Percentiles rank a stretch among this genome's conserved stretches.
phyloP scores from a whole-genome alignment of 2,888 invertebrate species.

The Drosophila infuscata region DNA sequence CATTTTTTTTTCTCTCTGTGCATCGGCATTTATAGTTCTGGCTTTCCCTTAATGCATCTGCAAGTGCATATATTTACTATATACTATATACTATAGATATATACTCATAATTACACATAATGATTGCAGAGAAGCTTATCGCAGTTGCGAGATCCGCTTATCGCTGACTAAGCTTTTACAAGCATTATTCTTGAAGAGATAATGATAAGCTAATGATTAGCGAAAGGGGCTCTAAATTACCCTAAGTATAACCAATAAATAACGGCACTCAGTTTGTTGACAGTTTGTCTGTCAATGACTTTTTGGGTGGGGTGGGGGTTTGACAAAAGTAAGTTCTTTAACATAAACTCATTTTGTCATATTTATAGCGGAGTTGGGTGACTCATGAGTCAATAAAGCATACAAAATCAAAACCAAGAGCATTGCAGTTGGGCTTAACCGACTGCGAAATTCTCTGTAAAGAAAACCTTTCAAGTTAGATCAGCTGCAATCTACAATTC shows the following conservation, averaged over 20 bases:
- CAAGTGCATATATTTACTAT: not conserved
- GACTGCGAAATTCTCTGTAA: not conserved
- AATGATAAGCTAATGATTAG: not conserved
- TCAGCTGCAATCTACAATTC: too few species aligned
- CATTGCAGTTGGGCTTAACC: not conserved
- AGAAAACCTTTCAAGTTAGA: not conserved
- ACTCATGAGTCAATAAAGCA: conserved; percentile 30
- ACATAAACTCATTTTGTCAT: conserved; percentile 5
- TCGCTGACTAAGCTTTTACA: not conserved
- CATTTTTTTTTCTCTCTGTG: not conserved
- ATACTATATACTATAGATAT: not conserved
- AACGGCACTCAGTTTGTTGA: not conserved
- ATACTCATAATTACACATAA: not conserved
- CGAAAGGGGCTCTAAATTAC: not conserved
- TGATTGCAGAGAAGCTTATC: not conserved
- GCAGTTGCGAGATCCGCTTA: not conserved
- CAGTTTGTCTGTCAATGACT: not conserved
- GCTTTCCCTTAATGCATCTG: not conserved
- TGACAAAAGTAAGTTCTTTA: not conserved
- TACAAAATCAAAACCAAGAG: not conserved
- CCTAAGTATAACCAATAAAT: not conserved
- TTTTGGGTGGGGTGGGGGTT: not conserved
- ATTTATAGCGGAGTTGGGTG: conserved; percentile 4
- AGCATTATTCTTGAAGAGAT: not conserved
- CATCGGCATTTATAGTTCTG: not conserved